These are phyloP conservation scores for Thymelicus sylvestris DNA, from an alignment of 2,888 invertebrate genomes.

Conservation along the genomic window DNA sequence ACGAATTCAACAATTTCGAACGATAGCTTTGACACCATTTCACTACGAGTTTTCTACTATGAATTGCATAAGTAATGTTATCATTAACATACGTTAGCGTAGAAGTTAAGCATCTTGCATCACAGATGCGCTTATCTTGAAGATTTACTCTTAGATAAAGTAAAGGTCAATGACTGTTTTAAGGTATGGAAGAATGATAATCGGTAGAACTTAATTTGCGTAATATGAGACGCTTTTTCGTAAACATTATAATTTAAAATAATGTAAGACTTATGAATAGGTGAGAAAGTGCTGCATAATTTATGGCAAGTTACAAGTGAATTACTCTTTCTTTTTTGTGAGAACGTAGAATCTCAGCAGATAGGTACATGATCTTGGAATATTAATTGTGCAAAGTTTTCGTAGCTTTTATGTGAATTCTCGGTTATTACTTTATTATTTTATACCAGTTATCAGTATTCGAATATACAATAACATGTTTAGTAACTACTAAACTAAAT, in stretches of 20 bases:
- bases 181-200: constrained; percentile 35
- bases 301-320: constrained; percentile 22
- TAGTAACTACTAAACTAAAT: too few species aligned
- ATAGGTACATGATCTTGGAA: too few species aligned
- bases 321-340: constrained; percentile 13
- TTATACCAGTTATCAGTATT: too few species aligned
- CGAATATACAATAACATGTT: too few species aligned
- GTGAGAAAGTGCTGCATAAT: constrained; percentile 31
- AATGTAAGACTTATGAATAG: constrained; percentile 23
- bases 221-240: not conserved
- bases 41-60: not conserved
- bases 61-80: constrained; percentile 8
- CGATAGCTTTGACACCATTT: not conserved
- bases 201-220: not conserved
- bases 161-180: constrained; percentile 43
- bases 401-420: too few species aligned
- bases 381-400: too few species aligned
- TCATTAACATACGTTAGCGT: not conserved
- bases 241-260: constrained; percentile 15
- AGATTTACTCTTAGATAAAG: constrained; percentile 42
- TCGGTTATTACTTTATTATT: too few species aligned
- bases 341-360: not conserved
- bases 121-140: constrained; percentile 39
- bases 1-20: not conserved
- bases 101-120: constrained; percentile 33